Evolutionary conservation across 2,797 vertebrate species (phyloP).

Genomic region (Columba guinea): DNA sequence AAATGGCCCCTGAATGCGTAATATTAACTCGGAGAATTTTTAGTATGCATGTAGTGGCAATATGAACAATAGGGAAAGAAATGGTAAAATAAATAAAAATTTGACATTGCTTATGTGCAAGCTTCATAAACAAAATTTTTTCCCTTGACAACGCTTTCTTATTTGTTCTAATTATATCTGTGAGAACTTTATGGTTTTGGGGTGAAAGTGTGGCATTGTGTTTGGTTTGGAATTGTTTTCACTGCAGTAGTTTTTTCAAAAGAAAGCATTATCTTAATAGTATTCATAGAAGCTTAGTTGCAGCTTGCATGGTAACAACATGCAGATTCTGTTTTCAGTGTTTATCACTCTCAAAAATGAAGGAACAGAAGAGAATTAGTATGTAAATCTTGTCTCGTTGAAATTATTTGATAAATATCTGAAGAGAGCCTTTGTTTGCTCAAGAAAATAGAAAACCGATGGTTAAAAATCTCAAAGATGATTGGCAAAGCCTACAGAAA

Average conservation of each 20-base stretch:
- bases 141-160: background rate
- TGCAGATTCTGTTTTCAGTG: background rate
- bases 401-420: slow-evolving; percentile 76
- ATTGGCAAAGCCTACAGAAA: slow-evolving; percentile 54
- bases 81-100: background rate
- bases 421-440: slow-evolving; percentile 65
- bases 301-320: slow-evolving; percentile 37
- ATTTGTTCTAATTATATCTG: background rate
- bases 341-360: slow-evolving; percentile 21
- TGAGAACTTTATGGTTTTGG: background rate
- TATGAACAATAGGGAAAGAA: background rate
- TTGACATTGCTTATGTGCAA: background rate
- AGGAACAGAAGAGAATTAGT: slow-evolving; percentile 50
- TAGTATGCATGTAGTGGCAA: background rate
- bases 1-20: background rate
- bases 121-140: slow-evolving; percentile 21
- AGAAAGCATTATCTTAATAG: slow-evolving; percentile 38
- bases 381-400: slow-evolving; percentile 51
- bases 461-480: slow-evolving; percentile 49
- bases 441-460: slow-evolving; percentile 65
- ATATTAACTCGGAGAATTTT: background rate
- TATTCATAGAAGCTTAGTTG: slow-evolving; percentile 31
- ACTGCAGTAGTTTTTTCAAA: background rate
- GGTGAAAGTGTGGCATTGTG: background rate
- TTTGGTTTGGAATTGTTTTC: slow-evolving; percentile 30